Percentiles rank a stretch among this genome's conserved stretches.
phyloP scores from a whole-genome alignment of 2,797 vertebrate species.

The Synanceia verrucosa region DNA sequence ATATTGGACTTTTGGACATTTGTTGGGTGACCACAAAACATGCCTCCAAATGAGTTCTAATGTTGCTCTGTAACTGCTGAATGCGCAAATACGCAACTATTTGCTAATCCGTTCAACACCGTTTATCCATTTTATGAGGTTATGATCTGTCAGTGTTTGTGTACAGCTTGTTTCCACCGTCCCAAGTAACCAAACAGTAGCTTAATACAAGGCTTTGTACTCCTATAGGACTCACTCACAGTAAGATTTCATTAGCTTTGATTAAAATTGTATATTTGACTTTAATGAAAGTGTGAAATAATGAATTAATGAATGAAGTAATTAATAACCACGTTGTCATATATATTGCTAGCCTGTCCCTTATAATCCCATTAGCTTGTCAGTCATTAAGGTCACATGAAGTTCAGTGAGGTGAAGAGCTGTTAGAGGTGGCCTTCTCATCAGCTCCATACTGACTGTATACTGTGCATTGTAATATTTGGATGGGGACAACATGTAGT shows the following conservation, averaged over 20 bases:
- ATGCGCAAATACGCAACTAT: not conserved
- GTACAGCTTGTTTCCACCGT: not conserved
- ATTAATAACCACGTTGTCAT: not conserved
- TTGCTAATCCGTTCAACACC: not conserved
- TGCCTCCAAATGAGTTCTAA: not conserved
- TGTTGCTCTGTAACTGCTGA: not conserved
- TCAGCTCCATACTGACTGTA: not conserved
- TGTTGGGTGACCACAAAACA: not conserved
- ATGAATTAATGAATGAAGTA: no score
- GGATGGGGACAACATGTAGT: not conserved
- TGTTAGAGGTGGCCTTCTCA: not conserved
- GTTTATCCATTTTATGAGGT: not conserved
- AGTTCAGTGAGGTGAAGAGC: not conserved
- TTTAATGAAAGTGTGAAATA: constrained; percentile 12
- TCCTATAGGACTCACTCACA: not conserved
- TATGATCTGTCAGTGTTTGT: not conserved
- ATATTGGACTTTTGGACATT: not conserved
- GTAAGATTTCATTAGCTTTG: not conserved
- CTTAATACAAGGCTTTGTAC: not conserved
- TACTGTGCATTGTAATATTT: not conserved
- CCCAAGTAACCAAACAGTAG: not conserved
- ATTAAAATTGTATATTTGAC: not conserved
- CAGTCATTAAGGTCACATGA: constrained; percentile 3
- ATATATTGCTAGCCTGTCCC: not conserved
- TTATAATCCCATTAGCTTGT: not conserved